Conservation (phyloP, 2,113 vertebrate genomes). For the Hirundichthys speculiger region DNA sequence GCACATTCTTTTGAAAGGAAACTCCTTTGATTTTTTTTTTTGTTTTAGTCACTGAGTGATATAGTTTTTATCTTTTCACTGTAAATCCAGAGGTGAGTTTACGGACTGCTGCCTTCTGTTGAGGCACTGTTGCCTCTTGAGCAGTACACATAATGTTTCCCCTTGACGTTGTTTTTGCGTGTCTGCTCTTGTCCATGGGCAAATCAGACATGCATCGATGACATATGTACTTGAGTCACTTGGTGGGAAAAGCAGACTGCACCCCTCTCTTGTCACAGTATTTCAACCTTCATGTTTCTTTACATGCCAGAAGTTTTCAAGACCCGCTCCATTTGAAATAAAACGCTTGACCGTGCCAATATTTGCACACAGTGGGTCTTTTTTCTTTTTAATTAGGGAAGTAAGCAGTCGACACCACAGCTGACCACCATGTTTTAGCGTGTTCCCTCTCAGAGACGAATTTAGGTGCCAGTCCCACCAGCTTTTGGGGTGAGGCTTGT, state of each 20-base stretch:
- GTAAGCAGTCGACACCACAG: too few relatives aligned
- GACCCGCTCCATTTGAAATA: too few relatives aligned
- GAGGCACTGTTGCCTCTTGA: background rate
- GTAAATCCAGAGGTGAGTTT: constrained; percentile 1
- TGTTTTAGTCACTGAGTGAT: background rate
- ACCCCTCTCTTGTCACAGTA: background rate
- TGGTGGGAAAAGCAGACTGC: constrained; percentile 18
- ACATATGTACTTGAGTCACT: constrained; percentile 38
- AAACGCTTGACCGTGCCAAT: too few relatives aligned
- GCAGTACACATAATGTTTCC: background rate
- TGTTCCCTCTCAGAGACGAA: too few relatives aligned
- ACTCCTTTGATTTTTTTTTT: too few relatives aligned
- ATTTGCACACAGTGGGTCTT: too few relatives aligned
- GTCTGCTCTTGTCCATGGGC: constrained; percentile 48
- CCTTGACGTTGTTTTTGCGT: constrained; percentile 27
- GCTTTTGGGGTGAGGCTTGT: too few relatives aligned
- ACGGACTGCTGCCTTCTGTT: background rate
- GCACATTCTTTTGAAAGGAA: background rate
- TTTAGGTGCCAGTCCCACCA: too few relatives aligned
- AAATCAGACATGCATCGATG: constrained; percentile 34
- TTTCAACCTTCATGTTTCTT: background rate
- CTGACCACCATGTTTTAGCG: too few relatives aligned
- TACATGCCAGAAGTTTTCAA: background rate
- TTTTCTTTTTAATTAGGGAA: too few relatives aligned
- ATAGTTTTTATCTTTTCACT: background rate